Conservation (phyloP, 2,888 invertebrate genomes). For the Taphrorychus bicolor region DNA sequence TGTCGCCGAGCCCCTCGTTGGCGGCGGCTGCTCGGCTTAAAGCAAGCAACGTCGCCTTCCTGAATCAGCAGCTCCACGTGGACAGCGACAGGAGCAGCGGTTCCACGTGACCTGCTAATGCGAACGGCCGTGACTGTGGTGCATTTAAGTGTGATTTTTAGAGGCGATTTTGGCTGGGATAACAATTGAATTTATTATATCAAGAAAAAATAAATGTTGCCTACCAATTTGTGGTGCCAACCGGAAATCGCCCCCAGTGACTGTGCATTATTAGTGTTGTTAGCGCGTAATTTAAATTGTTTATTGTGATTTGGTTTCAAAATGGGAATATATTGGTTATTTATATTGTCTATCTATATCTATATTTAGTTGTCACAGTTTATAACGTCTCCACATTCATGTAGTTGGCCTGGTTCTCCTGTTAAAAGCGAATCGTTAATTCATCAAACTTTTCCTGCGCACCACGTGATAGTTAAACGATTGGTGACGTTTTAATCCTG, state of each 20-base stretch:
- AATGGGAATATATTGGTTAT: not conserved
- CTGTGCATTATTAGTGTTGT: too few relatives aligned
- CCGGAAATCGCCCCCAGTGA: too few relatives aligned
- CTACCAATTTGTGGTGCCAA: not conserved
- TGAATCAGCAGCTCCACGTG: conserved; percentile 63
- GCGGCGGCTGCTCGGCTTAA: conserved; percentile 65
- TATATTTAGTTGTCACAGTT: too few relatives aligned
- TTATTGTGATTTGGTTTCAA: not conserved
- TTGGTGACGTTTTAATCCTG: too few relatives aligned
- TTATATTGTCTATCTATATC: not conserved
- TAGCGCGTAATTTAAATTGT: too few relatives aligned
- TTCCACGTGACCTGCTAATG: conserved; percentile 34
- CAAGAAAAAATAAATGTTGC: not conserved
- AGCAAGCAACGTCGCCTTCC: conserved; percentile 69
- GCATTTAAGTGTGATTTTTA: not conserved
- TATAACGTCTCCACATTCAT: too few relatives aligned
- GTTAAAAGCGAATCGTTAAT: too few relatives aligned
- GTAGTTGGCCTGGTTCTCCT: too few relatives aligned
- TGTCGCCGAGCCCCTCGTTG: conserved; percentile 74
- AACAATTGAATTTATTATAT: too few relatives aligned
- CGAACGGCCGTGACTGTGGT: not conserved
- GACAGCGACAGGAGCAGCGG: conserved; percentile 41
- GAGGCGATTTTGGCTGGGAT: too few relatives aligned
- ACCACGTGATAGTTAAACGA: too few relatives aligned
- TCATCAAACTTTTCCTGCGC: too few relatives aligned